phyloP scores from a whole-genome alignment of 1,140 invertebrate genomes.

The Oedothorax gibbosus region DNA sequence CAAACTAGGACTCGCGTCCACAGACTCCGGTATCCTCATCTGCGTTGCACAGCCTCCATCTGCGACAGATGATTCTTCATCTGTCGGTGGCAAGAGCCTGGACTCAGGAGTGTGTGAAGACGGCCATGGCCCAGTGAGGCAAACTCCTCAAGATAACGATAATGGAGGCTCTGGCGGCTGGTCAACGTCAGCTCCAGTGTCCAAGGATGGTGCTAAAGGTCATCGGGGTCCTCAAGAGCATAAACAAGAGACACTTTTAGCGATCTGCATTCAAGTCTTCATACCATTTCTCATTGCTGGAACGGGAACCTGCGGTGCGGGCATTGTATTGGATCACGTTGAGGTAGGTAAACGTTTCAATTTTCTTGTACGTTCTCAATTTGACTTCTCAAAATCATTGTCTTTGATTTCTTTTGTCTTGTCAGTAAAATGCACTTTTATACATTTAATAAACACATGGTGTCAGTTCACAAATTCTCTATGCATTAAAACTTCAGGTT shows the following conservation, averaged over 20 bases:
- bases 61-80: constrained; percentile 38
- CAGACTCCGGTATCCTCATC: constrained; percentile 48
- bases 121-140: background rate
- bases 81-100: constrained; percentile 74
- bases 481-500: too few relatives aligned
- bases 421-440: too few relatives aligned
- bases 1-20: background rate
- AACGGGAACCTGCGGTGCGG: constrained; percentile 71
- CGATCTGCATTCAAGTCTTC: constrained; percentile 68
- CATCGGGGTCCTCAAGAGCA: background rate
- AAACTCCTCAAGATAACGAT: background rate
- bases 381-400: too few relatives aligned
- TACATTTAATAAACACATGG: too few relatives aligned
- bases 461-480: too few relatives aligned
- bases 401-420: too few relatives aligned
- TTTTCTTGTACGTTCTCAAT: too few relatives aligned
- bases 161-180: background rate
- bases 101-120: constrained; percentile 42
- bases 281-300: constrained; percentile 71
- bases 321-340: constrained; percentile 70
- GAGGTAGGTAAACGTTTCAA: constrained; percentile 64
- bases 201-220: background rate
- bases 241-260: constrained; percentile 1
- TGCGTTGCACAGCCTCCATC: background rate
- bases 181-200: background rate